Conservation (phyloP, 1,140 invertebrate species). For the Cherax quadricarinatus region DNA sequence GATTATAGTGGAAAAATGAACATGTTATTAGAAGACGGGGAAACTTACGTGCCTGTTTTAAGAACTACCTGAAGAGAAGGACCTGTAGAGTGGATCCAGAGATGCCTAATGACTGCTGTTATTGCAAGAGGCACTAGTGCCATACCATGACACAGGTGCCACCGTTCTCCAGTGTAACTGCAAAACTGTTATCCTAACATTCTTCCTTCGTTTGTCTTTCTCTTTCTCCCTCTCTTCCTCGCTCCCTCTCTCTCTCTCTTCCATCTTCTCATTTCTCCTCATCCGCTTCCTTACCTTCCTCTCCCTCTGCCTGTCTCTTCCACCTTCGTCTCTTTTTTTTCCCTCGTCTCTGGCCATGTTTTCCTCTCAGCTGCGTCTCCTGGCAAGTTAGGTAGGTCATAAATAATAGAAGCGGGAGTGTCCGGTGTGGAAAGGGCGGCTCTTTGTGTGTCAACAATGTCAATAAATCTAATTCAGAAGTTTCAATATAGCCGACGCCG, state of each 20-base stretch:
- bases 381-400: conserved; percentile 27
- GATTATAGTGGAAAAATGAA: too few relatives aligned
- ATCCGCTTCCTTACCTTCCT: background rate
- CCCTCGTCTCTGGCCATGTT: background rate
- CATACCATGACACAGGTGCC: too few relatives aligned
- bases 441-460: conserved; percentile 72
- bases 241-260: background rate
- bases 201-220: background rate
- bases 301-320: background rate
- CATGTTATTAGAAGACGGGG: too few relatives aligned
- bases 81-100: too few relatives aligned
- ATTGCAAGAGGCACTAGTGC: too few relatives aligned
- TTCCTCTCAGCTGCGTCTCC: background rate
- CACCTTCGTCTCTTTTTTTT: background rate
- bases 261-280: background rate
- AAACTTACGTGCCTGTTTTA: too few relatives aligned
- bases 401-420: conserved; percentile 70
- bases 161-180: too few relatives aligned
- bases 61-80: too few relatives aligned
- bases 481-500: conserved; percentile 63
- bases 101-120: too few relatives aligned
- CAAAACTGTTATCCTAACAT: too few relatives aligned
- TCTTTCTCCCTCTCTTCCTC: background rate
- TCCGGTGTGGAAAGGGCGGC: conserved; percentile 62
- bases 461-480: conserved; percentile 72